Percentiles rank a stretch among this genome's conserved stretches.
phyloP scores from a whole-genome alignment of 1,140 invertebrate genomes.

The Delia radicum region DNA sequence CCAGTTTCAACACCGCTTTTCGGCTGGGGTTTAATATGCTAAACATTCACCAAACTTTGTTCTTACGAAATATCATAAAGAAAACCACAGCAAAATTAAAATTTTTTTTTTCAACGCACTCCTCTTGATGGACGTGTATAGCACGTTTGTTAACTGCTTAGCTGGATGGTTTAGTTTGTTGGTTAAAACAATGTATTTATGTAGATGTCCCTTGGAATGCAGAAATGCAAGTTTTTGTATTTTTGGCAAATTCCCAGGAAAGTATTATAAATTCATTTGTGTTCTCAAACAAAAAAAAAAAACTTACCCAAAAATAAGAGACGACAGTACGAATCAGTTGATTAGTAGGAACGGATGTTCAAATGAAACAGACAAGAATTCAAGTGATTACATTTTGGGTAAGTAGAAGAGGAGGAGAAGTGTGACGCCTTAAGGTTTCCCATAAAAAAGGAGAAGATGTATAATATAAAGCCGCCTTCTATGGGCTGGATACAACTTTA shows the following conservation, averaged over 20 bases:
- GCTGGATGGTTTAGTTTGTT: not conserved
- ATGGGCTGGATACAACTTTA: not conserved
- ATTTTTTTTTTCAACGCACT: too few relatives aligned
- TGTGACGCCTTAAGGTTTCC: not conserved
- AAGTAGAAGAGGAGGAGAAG: not conserved
- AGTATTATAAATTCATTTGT: constrained; percentile 20
- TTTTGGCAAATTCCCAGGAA: constrained; percentile 22
- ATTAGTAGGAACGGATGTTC: constrained; percentile 16
- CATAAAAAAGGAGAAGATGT: not conserved
- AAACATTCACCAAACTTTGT: too few relatives aligned
- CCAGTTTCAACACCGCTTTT: too few relatives aligned
- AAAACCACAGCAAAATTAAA: too few relatives aligned
- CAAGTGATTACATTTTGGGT: not conserved
- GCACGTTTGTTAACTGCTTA: not conserved
- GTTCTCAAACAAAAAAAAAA: not conserved
- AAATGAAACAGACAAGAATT: not conserved
- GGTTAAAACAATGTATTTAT: not conserved
- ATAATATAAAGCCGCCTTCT: not conserved
- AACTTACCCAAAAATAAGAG: constrained; percentile 7
- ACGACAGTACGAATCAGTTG: not conserved
- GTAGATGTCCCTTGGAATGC: constrained; percentile 12
- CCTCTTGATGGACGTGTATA: too few relatives aligned
- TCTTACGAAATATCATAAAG: too few relatives aligned
- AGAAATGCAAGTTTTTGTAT: constrained; percentile 6
- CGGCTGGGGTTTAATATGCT: too few relatives aligned